Evolutionary conservation across 2,797 vertebrate species (phyloP).

Genomic region (Chelon labrosus): DNA sequence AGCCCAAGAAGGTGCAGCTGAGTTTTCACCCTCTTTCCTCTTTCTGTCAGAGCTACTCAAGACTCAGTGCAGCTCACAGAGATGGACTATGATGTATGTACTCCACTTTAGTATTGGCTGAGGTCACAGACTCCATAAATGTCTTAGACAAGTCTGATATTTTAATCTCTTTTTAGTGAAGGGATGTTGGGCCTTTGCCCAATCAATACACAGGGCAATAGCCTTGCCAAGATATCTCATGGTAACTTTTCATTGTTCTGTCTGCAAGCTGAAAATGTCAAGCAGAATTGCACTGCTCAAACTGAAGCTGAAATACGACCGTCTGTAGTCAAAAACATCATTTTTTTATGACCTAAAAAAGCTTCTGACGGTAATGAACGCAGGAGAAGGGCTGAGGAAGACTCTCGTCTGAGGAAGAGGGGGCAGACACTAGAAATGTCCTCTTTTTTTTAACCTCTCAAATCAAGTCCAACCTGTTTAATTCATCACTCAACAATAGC

Average conservation of each 20-base stretch:
- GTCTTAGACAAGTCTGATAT: constrained; percentile 87
- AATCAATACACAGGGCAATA: constrained; percentile 82
- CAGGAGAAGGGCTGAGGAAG: constrained; percentile 48
- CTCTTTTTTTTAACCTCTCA: constrained; percentile 57
- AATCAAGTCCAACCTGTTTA: constrained; percentile 79
- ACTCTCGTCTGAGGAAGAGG: constrained; percentile 46
- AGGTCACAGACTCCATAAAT: constrained; percentile 89
- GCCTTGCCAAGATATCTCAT: constrained; percentile 81
- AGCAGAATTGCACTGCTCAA: constrained; percentile 58
- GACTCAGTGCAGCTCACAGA: constrained; percentile 69
- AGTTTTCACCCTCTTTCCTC: constrained; percentile 51
- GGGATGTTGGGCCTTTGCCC: constrained; percentile 83
- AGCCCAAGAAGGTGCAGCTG: constrained; percentile 54
- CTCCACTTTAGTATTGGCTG: constrained; percentile 83
- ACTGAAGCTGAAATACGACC: constrained; percentile 60
- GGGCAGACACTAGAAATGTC: constrained; percentile 69
- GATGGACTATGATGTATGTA: constrained; percentile 86
- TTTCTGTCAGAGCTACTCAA: constrained; percentile 70
- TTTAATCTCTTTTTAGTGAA: constrained; percentile 86
- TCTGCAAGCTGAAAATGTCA: constrained; percentile 77
- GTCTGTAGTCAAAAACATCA: constrained; percentile 60
- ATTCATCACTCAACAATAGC: constrained; percentile 82
- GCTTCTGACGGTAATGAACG: constrained; percentile 65
- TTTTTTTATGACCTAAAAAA: constrained; percentile 52
- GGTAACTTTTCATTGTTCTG: constrained; percentile 80